Evolutionary conservation across 2,888 invertebrate genomes (phyloP).

Genomic region (Hirtodrosophila alboralis): DNA sequence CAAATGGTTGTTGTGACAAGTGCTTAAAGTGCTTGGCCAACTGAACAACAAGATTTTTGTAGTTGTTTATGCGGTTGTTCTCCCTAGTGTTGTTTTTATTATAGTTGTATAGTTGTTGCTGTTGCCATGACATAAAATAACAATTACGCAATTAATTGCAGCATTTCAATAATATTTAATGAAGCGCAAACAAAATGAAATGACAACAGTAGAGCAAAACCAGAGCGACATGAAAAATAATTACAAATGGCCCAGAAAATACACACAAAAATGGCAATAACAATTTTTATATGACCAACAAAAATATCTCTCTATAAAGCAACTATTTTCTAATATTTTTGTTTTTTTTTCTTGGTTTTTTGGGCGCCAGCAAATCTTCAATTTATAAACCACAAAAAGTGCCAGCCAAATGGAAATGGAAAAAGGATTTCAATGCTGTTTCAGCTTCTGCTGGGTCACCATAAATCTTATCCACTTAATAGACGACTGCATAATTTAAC

Average conservation of each 20-base stretch:
- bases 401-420: slow-evolving; percentile 30
- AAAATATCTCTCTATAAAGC: not conserved
- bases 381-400: not conserved
- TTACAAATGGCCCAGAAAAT: slow-evolving; percentile 56
- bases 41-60: slow-evolving; percentile 27
- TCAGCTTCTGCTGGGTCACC: slow-evolving; percentile 40
- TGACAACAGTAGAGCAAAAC: slow-evolving; percentile 48
- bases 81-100: slow-evolving; percentile 12
- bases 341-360: too few relatives aligned
- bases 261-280: slow-evolving; percentile 21
- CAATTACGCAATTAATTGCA: slow-evolving; percentile 79
- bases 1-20: slow-evolving; percentile 54
- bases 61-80: slow-evolving; percentile 19
- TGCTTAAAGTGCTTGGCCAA: slow-evolving; percentile 62
- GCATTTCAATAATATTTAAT: slow-evolving; percentile 79
- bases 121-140: slow-evolving; percentile 71
- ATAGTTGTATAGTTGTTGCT: slow-evolving; percentile 19
- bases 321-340: too few relatives aligned
- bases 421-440: slow-evolving; percentile 30
- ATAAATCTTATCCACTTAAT: slow-evolving; percentile 79
- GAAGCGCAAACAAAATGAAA: slow-evolving; percentile 77
- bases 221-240: slow-evolving; percentile 60
- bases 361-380: too few relatives aligned
- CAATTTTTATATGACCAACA: slow-evolving; percentile 13
- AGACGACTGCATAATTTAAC: slow-evolving; percentile 79